A percentile compares a stretch with the other conserved stretches of the same genome.
These are phyloP conservation scores for Noctua fimbriata DNA, from an alignment of 2,888 invertebrate species.

Conservation along the genomic window DNA sequence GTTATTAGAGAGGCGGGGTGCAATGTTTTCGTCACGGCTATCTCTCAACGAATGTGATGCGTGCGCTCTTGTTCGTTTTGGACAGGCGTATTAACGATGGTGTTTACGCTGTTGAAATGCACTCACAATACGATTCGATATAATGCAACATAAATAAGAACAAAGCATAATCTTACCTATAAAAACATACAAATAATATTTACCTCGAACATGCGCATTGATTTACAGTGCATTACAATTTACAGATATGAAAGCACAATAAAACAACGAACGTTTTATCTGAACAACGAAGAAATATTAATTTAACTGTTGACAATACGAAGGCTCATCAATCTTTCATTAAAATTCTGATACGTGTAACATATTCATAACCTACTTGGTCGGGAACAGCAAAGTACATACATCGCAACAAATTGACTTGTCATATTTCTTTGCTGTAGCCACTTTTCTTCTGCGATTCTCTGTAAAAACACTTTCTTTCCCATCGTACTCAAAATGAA, in stretches of 20 bases:
- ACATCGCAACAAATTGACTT: constrained; percentile 80
- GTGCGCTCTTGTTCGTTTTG: constrained; percentile 69
- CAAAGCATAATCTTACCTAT: background rate
- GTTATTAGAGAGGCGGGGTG: constrained; percentile 86
- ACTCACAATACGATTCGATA: constrained; percentile 52
- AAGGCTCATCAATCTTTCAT: constrained; percentile 79
- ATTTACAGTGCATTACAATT: constrained; percentile 74
- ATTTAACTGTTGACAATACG: constrained; percentile 80
- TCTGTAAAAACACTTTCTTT: constrained; percentile 7
- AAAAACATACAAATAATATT: constrained; percentile 57
- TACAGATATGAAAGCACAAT: constrained; percentile 65
- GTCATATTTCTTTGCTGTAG: constrained; percentile 80
- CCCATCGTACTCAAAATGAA: background rate
- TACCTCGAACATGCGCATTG: constrained; percentile 68
- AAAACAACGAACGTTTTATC: constrained; percentile 67
- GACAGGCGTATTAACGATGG: constrained; percentile 63
- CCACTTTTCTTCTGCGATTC: constrained; percentile 76
- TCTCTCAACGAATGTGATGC: constrained; percentile 76
- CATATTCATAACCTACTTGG: constrained; percentile 80
- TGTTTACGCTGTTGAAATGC: constrained; percentile 64
- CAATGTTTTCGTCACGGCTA: constrained; percentile 82
- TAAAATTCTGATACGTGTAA: constrained; percentile 77
- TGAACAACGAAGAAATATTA: constrained; percentile 75
- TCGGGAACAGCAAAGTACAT: constrained; percentile 56
- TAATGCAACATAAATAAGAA: constrained; percentile 46